Base-by-base conservation (phyloP, 37 sponge, comb jelly and placozoan genomes). In the Theonella swinhoei region DNA sequence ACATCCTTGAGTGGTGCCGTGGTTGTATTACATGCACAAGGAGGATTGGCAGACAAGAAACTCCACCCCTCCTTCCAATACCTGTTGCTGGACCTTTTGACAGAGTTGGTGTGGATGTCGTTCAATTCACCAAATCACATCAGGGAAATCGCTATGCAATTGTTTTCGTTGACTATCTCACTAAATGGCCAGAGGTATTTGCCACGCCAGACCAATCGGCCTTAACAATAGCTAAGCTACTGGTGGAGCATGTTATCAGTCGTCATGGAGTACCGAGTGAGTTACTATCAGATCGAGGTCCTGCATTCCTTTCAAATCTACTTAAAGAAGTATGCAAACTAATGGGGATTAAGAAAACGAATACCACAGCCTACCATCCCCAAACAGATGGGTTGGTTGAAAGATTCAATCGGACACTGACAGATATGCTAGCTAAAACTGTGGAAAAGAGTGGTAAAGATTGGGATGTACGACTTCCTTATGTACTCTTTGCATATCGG, bases 311-410 rank as follows among this genome's bases (percentile, higher is more conserved):
- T 2, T 47, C 34, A 3, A 58, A 14, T 20, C 34, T 66, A 40
- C 60, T 62, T n/a, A 31, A 25, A 36, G 78, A 78, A 39, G 43
- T 85, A 0, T 35, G 54, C 31, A 40, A 35, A 20, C 36, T 30
- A 0, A n/a, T 63, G 39, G 78, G 86, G 2, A 71, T 59, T 5
- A 64, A 36, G 11, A 85, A 85, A 32, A 62, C 75, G 9, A 80
- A 75, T 26, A 88, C 88, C 1, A 76, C 88, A 3, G 82, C 76
- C 1, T 80, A 80, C 77, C 88, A 88, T 66, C 88, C 77, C 0
- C 81, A 88, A 31, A 77, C 82, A 5, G 88, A 88, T 88, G 88
- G 88, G 39, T 28, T 88, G 41, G 88, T 88, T 1, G 82, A 88
- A 29, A 38, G 54, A 3, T 87, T 87, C 30, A 80, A 87, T 72